Evolutionary conservation across 2,888 invertebrate species (phyloP).

Genomic region (Orthonychiurus folsomi): DNA sequence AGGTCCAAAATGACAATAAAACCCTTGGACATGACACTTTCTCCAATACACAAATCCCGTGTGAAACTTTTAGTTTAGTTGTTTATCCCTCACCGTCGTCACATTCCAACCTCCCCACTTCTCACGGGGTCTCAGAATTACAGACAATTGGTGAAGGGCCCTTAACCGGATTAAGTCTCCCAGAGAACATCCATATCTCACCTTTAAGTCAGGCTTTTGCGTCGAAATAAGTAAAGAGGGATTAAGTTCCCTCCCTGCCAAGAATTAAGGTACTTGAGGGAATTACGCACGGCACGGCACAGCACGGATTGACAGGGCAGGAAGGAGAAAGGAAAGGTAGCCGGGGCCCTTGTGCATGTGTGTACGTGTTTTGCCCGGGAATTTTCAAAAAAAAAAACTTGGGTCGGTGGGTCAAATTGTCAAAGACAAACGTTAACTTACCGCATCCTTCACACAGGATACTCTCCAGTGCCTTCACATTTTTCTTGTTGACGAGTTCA

Average conservation of each 20-base stretch:
- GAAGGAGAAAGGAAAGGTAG: neutral
- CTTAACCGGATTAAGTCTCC: neutral
- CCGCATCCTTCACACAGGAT: slow-evolving; percentile 40
- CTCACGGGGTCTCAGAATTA: neutral
- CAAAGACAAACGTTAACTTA: too few relatives aligned
- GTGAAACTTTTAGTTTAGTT: neutral
- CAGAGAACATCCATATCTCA: neutral
- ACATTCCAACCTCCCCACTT: neutral
- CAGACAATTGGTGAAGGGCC: neutral
- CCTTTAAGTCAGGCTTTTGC: slow-evolving; percentile 1
- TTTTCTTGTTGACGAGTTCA: slow-evolving; percentile 40
- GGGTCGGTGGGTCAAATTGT: too few relatives aligned
- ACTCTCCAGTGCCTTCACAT: slow-evolving; percentile 37
- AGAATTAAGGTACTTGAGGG: too few relatives aligned
- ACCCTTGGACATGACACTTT: too few relatives aligned
- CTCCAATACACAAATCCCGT: neutral
- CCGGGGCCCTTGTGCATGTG: neutral
- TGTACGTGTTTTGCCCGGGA: slow-evolving; percentile 2
- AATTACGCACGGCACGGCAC: neutral
- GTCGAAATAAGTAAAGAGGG: slow-evolving; percentile 1
- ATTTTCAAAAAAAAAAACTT: too few relatives aligned
- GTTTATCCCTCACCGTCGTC: neutral
- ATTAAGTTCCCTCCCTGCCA: neutral
- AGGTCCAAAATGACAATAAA: too few relatives aligned
- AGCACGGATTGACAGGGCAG: neutral